phyloP scores from a whole-genome alignment of 2,888 invertebrate genomes.

The Mantis religiosa region DNA sequence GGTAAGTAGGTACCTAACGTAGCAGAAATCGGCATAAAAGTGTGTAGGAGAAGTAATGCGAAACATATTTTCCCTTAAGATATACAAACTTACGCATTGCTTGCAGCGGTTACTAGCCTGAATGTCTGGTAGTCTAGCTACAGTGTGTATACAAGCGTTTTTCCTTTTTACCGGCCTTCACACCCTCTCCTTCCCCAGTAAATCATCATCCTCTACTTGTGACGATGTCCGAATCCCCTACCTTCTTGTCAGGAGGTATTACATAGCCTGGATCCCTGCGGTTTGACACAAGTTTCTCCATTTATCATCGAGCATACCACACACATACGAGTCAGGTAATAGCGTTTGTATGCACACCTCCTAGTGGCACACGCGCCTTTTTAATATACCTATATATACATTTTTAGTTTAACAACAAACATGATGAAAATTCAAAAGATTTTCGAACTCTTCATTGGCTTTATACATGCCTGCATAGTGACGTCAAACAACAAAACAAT shows the following conservation, averaged over 20 bases:
- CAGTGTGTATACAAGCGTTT: not conserved
- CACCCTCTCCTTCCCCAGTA: not conserved
- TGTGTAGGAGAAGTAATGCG: no score
- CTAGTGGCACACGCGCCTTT: not conserved
- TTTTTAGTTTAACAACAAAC: not conserved
- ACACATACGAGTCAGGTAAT: constrained; percentile 9
- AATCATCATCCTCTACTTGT: not conserved
- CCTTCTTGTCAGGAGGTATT: constrained; percentile 25
- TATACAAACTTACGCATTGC: no score
- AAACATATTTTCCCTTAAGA: no score
- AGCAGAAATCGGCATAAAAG: no score
- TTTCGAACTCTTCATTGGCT: not conserved
- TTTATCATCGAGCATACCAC: constrained; percentile 22
- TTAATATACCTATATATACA: no score
- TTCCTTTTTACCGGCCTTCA: not conserved
- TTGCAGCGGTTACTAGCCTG: no score
- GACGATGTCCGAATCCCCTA: not conserved
- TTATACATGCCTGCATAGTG: not conserved
- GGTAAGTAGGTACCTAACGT: no score
- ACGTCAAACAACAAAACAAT: not conserved
- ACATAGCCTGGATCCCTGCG: constrained; percentile 22
- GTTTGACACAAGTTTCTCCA: constrained; percentile 22
- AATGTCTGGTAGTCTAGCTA: not conserved
- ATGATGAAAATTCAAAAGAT: not conserved
- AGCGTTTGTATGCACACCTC: not conserved